Evolutionary conservation across 2,797 vertebrate species (phyloP).

Genomic region (Brachymystax lenok): DNA sequence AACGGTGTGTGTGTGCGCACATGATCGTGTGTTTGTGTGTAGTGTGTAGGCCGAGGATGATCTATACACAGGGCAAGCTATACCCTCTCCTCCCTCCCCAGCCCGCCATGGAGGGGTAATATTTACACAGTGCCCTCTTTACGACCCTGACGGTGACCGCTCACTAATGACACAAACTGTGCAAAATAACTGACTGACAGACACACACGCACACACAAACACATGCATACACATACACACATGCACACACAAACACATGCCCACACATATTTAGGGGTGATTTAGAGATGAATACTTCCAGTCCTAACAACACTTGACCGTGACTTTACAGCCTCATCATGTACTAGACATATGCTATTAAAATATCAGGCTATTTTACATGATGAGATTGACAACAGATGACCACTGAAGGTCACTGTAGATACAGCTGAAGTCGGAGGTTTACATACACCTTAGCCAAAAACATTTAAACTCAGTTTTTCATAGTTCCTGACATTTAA

Average conservation of each 20-base stretch:
- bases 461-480: too few relatives aligned
- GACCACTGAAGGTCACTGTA: background rate
- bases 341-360: background rate
- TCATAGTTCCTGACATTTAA: too few relatives aligned
- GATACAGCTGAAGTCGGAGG: too few relatives aligned
- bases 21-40: slow-evolving; percentile 27
- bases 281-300: background rate
- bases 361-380: background rate
- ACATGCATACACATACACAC: background rate
- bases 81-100: slow-evolving; percentile 53
- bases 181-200: background rate
- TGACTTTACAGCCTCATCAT: background rate
- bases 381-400: background rate
- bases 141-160: background rate
- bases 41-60: background rate
- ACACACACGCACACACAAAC: background rate
- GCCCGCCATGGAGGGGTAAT: background rate
- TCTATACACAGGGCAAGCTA: background rate
- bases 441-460: too few relatives aligned
- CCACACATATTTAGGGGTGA: background rate
- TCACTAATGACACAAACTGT: background rate
- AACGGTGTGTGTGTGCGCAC: background rate
- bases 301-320: background rate
- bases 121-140: background rate
- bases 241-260: background rate